Evolutionary conservation across 2,113 vertebrate genomes (phyloP), one percentile per base, ranked within the genome.

Genomic region (Geothlypis trichas): DNA sequence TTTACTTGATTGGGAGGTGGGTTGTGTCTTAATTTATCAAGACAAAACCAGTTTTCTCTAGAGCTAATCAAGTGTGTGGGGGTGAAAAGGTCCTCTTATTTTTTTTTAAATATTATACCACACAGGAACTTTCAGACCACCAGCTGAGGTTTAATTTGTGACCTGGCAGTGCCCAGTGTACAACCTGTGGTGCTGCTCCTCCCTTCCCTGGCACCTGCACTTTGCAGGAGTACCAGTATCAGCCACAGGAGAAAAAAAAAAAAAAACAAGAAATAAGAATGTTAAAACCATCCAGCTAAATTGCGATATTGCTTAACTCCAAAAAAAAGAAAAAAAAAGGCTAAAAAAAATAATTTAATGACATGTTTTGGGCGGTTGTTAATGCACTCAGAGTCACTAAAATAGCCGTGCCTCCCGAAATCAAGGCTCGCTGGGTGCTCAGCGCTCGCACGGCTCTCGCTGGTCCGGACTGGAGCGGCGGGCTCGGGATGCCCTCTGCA

Each of bases 361-460:
- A 9, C 51, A 81, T 5, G 52, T 37, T 81, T 52, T 11, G 59
- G 52, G 61, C 24, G 44, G 7, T 22, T 76, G 33, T 80, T 31
- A 18, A 28, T 16, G 58, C 15, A 12, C 58, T 35, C 44, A 2
- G 44, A 58, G n/a, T 28, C 10, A 24, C 35, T 77, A 3, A 52
- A 37, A 18, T 4, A 55, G 55, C 35, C 3, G 44, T 5, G 73
- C 30, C 28, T 27, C 15, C 42, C 65, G 7, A 21, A 19, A 17
- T 2, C 23, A 4, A 28, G 22, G 10, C 72, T 11, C 1, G 3
- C 0, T 31, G 4, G 41, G 66, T 2, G 18, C 37, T 2, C 0
- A 0, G 4, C 4, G 10, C 2, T 11, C 1, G 7, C 1, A 4
- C 0, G 4, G 4, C 57, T 41, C 9, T 7, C 5, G 5, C 31